Conservation (phyloP, 2,888 invertebrate genomes). For the Acheta domesticus region DNA sequence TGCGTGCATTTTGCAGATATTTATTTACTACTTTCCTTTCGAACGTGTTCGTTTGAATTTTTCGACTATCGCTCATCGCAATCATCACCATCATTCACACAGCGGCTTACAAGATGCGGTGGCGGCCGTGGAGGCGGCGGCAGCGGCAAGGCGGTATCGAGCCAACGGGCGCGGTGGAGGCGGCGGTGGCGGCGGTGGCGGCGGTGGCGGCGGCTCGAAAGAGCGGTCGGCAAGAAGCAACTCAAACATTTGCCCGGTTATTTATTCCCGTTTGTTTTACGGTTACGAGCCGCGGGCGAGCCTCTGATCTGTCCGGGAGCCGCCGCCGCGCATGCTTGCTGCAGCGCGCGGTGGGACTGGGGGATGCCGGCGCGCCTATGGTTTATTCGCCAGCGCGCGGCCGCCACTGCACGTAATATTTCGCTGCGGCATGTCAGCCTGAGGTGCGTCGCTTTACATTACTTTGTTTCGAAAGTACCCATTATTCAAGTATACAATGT, state of each 20-base stretch:
- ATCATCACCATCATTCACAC: constrained; percentile 10
- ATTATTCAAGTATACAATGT: too few species aligned
- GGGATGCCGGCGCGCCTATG: too few species aligned
- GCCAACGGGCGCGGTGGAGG: background rate
- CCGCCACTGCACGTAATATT: too few species aligned
- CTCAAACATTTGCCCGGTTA: constrained; percentile 8
- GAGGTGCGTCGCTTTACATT: too few species aligned
- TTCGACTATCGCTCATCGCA: background rate
- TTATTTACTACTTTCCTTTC: background rate
- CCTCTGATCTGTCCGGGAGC: background rate
- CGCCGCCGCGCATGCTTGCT: background rate
- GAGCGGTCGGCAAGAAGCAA: constrained; percentile 18
- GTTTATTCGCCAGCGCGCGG: too few species aligned
- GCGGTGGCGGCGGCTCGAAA: background rate
- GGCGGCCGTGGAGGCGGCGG: background rate
- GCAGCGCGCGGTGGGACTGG: too few species aligned
- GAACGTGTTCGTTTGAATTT: background rate
- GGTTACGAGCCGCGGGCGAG: background rate
- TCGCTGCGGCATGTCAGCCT: too few species aligned
- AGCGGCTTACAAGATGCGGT: background rate
- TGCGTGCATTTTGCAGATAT: background rate
- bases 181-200: background rate
- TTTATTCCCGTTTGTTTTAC: background rate
- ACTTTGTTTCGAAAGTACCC: too few species aligned
- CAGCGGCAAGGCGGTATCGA: background rate